phyloP scores from a whole-genome alignment of 2,888 invertebrate species.

The Catocala sponsa region DNA sequence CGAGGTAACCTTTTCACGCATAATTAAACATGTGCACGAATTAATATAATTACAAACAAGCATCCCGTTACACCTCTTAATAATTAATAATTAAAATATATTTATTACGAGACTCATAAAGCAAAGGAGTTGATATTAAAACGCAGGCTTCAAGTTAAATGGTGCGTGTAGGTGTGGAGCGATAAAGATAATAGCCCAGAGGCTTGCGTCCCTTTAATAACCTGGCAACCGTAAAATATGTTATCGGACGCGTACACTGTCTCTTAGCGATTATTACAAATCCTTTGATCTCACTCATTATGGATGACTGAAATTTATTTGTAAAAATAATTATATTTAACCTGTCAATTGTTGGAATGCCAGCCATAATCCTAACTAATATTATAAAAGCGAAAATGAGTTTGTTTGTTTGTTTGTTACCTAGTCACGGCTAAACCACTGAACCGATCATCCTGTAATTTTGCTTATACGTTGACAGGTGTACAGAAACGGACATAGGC shows the following conservation, averaged over 20 bases:
- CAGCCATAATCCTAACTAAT: no score
- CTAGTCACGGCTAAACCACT: no score
- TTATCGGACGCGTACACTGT: slow-evolving; percentile 15
- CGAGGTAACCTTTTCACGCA: no score
- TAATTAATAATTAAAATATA: neutral
- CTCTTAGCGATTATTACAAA: slow-evolving; percentile 11
- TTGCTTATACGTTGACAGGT: no score
- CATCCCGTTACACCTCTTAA: neutral
- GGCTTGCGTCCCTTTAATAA: slow-evolving; percentile 24
- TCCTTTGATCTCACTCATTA: neutral
- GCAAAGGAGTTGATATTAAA: slow-evolving; percentile 21
- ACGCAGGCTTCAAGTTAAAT: slow-evolving; percentile 37
- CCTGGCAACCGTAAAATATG: slow-evolving; percentile 14
- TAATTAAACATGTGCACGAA: neutral
- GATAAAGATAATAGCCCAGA: slow-evolving; percentile 32
- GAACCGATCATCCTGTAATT: no score
- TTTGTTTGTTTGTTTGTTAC: no score
- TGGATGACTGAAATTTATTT: neutral
- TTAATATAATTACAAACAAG: neutral
- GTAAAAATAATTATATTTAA: no score
- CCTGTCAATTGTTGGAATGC: no score
- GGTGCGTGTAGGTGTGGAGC: slow-evolving; percentile 25
- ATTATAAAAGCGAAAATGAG: no score
- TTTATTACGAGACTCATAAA: neutral
- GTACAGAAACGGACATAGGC: no score